Percentiles rank a stretch among this genome's conserved stretches.
Conservation (phyloP, 2,797 vertebrate species). For the Amniataba percoides region DNA sequence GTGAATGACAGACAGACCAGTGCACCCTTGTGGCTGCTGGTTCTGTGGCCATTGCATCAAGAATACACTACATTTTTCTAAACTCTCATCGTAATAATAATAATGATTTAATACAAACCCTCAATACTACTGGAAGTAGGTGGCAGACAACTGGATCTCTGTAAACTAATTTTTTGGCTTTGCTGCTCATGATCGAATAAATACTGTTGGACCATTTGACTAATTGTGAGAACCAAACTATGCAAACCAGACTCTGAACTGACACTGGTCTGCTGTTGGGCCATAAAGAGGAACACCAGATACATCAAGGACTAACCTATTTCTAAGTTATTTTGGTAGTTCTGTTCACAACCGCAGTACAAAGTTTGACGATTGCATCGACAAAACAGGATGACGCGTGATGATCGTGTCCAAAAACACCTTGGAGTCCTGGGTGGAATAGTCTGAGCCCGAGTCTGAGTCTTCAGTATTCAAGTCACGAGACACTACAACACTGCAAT, state of each 20-base stretch:
- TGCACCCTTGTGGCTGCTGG: too few relatives aligned
- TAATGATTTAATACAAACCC: background rate
- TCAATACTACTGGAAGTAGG: background rate
- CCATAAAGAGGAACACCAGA: background rate
- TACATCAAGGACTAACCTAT: background rate
- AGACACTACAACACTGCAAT: conserved; percentile 8
- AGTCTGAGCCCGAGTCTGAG: conserved; percentile 20
- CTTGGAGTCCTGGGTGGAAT: background rate
- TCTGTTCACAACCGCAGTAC: background rate
- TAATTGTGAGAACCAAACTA: background rate
- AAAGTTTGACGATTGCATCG: background rate
- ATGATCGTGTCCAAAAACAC: background rate
- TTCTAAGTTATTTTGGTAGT: background rate
- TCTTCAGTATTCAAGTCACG: conserved; percentile 19
- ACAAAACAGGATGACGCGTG: background rate
- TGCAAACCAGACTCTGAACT: background rate
- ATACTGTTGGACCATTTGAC: background rate
- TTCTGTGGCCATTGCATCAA: too few relatives aligned
- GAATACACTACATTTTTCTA: background rate
- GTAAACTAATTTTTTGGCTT: background rate
- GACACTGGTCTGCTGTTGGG: background rate
- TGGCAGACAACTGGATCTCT: background rate
- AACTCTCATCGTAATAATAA: background rate
- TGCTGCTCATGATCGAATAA: background rate
- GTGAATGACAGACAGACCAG: too few relatives aligned